Evolutionary conservation across 1,140 invertebrate species (phyloP), one percentile per base, ranked within the genome.

Genomic region (Chionoecetes opilio): DNA sequence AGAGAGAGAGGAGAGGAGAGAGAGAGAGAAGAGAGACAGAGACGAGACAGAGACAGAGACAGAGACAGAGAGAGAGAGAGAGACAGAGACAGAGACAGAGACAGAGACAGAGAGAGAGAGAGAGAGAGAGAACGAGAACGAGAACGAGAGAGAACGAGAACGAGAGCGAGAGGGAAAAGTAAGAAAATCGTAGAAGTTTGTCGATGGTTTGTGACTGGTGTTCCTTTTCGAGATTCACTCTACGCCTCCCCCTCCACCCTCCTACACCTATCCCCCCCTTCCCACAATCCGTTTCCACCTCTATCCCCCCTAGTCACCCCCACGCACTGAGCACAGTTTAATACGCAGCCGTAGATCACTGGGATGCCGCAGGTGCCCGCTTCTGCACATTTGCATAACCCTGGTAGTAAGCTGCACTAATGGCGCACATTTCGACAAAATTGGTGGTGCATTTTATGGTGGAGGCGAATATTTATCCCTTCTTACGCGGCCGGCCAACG

Each of bases 381-480:
- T 35, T 37, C 86, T 38, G 86, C 35, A 29, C 35, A 88, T 88
- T 88, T 88, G 86, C 86, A 88, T 88, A 88, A 88, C 32, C 86
- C 17, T 29, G 86, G 35, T 88, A 88, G 86, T 88, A 88, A 88
- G 86, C 34, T 88, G 26, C 35, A 41, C 86, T 88, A 38, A 88
- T 88, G 86, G 86, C 86, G 86, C 35, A 88, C 86, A 88, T 88
- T 88, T 88, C 32, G 86, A 88, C 86, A 88, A 88, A 88, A 88
- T 88, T 88, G 86, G 86, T 38, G 84, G 32, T 86, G 35, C 86
- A 88, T 88, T 37, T 88, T 88, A 29, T 75, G 35, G 86, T 38
- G n/a, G 35, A 88, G 38, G 86, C 35, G 38, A 37, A 88, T 88
- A 29, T 88, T 88, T 75, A 75, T 75, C n/a, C 63, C 63, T 75